Base-by-base conservation (phyloP, 1,140 invertebrate species). In the Anagrus nilaparvatae region DNA sequence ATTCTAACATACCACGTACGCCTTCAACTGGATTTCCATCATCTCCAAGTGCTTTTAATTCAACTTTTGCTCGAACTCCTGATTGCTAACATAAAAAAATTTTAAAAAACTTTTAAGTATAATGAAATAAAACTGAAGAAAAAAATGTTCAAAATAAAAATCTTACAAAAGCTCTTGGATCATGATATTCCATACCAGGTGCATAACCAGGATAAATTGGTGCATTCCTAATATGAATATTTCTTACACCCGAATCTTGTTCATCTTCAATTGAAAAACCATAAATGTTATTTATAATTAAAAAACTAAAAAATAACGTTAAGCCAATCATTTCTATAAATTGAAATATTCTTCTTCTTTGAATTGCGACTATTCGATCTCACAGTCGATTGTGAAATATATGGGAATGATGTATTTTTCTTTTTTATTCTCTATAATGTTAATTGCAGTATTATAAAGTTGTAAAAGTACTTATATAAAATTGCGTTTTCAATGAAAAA, bases 31-130 rank as follows among this genome's bases (percentile, higher is more conserved):
- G 48, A 38, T 42, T 52, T 2, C 61, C 63, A 20, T 62, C 46
- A 5, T 60, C 56, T 13, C 48, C 50, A 16, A 57, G 39, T 38
- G 57, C 45, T 48, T 61, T 63, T 28, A 66, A 29, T 37, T 66
- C 60, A 1, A 56, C 61, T n/a, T 50, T 50, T 5, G 51, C 61
- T 47, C 61, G 61, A 9, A 56, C 47, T 9, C 59, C 59, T 17
- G 55, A 50, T 8, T 51, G 44, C 58, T 60, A 36, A 21, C 46
- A 49, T 16, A 31, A 17, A 27, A n/a, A 36, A 21, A 23, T 9
- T 9, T 19, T 40, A 25, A 23, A 13, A 3, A n/a, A 37, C 6
- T 29, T 10, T 16, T 19, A 28, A 39, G 5, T 10, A 6, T 28
- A 6, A 25, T 17, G 29, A 17, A 40, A 40, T 40, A n/a, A 28